These are phyloP conservation scores for Drosophila algonquin DNA, from an alignment of 2,888 invertebrate species.

Conservation along the genomic window DNA sequence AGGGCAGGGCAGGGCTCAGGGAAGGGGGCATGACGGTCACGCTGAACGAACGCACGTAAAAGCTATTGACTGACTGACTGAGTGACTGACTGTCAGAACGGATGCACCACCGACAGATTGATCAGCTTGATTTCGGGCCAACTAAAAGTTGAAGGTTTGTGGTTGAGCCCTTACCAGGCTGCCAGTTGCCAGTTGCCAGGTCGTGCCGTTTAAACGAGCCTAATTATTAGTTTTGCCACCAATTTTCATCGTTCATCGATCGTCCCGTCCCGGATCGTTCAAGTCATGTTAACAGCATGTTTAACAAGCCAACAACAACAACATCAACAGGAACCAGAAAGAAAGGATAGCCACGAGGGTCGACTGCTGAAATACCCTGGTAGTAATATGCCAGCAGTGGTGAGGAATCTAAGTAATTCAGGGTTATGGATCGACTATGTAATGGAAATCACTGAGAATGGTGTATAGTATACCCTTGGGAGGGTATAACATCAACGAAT, in stretches of 20 bases:
- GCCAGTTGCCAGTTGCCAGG: slow-evolving; percentile 23
- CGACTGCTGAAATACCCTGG: neutral
- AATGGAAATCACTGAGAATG: too few species aligned
- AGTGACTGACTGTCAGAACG: slow-evolving; percentile 27
- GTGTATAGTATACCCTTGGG: neutral
- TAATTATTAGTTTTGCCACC: slow-evolving; percentile 82
- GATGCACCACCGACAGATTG: slow-evolving; percentile 56
- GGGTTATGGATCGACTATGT: too few species aligned
- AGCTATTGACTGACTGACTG: slow-evolving; percentile 63
- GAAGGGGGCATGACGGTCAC: slow-evolving; percentile 80
- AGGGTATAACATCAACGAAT: slow-evolving; percentile 1
- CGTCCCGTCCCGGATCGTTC: slow-evolving; percentile 4
- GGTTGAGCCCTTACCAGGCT: neutral
- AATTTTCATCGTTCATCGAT: slow-evolving; percentile 60
- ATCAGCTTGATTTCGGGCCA: slow-evolving; percentile 52
- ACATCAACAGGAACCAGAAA: slow-evolving; percentile 1
- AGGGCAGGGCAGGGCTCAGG: slow-evolving; percentile 21
- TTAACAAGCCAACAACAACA: slow-evolving; percentile 60
- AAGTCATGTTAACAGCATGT: slow-evolving; percentile 73
- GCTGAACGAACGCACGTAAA: slow-evolving; percentile 76
- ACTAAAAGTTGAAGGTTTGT: slow-evolving; percentile 74
- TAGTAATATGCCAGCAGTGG: too few species aligned
- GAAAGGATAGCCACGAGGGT: neutral
- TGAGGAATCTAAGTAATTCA: too few species aligned
- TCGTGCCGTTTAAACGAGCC: slow-evolving; percentile 71